phyloP scores from a whole-genome alignment of 2,888 invertebrate genomes.

The Cynaeus angustus region DNA sequence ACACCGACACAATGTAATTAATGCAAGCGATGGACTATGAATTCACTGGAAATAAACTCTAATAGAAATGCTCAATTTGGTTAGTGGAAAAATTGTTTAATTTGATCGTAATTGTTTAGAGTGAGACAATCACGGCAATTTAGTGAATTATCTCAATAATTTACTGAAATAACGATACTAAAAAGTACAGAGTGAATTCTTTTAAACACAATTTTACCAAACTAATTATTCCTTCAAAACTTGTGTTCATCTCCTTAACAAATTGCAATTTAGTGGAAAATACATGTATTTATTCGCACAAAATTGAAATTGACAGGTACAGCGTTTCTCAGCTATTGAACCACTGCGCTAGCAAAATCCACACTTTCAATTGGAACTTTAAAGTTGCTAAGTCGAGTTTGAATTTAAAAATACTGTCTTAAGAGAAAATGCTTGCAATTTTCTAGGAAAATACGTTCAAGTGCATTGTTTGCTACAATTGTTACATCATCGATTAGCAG shows the following conservation, averaged over 20 bases:
- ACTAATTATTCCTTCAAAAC: neutral
- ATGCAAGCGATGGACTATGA: constrained; percentile 9
- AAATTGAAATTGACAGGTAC: neutral
- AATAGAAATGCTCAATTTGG: neutral
- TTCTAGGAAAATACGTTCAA: too few relatives aligned
- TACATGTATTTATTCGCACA: neutral
- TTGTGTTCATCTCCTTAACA: neutral
- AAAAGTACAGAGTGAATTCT: neutral
- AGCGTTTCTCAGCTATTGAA: neutral
- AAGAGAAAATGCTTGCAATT: neutral
- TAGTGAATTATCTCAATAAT: neutral
- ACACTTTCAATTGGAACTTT: neutral
- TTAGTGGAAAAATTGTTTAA: constrained; percentile 14
- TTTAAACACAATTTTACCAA: neutral
- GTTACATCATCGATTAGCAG: neutral
- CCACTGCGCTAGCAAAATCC: neutral
- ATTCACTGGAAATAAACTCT: constrained; percentile 12
- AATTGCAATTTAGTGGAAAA: neutral
- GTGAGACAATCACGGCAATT: too few relatives aligned
- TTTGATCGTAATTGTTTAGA: constrained; percentile 7
- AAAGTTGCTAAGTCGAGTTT: neutral
- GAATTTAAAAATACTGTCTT: neutral
- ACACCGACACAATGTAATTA: constrained; percentile 25
- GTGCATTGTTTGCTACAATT: too few relatives aligned
- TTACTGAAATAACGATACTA: neutral